Evolutionary conservation across 1,140 invertebrate genomes (phyloP), one percentile per base, ranked within the genome.

Genomic region (Cotesia chilonis): DNA sequence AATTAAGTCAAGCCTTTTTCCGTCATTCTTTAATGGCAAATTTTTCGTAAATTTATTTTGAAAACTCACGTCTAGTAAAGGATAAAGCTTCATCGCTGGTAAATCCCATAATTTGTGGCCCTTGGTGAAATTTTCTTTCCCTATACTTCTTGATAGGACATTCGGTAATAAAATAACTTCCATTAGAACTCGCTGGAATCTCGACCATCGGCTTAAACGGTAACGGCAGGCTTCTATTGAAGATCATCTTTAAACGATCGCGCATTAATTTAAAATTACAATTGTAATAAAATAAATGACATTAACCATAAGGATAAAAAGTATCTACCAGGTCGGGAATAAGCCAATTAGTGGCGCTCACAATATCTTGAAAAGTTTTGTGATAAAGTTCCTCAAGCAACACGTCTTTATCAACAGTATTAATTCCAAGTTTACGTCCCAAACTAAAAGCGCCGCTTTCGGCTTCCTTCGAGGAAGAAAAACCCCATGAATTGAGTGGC

Each of bases 401-500:
- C 4, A 55, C 57, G 1, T 64, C 28, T 3, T 10, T 65, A n/a
- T 41, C 37, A 0, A 1, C 7, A 2, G 67, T 61, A 0, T 0
- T 20, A 37, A 20, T 60, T 38, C 73, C 74, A 87, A 89, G 4
- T 84, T 88, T 69, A 83, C 86, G 4, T 1, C 83, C 88, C 0
- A 84, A 79, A 2, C 81, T 85, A 0, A 87, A 80, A 2, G 87
- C 86, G 17, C 85, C 85, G 0, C 78, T 82, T 0, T 85, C 84
- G 0, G 88, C 87, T 52, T 88, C 85, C 0, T 88, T 86, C n/a
- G 89, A 77, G 4, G 85, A 75, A 57, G 87, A 85, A 60, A 91
- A 83, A 3, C 91, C 89, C 92, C 92, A 94, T 7, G 90, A 88
- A 70, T 89, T 89, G 2, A 92, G 76, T 17, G 92, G 90, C 28